Percentiles rank a stretch among this genome's conserved stretches.
phyloP scores from a whole-genome alignment of 2,888 invertebrate species.

The Odontothrips loti region DNA sequence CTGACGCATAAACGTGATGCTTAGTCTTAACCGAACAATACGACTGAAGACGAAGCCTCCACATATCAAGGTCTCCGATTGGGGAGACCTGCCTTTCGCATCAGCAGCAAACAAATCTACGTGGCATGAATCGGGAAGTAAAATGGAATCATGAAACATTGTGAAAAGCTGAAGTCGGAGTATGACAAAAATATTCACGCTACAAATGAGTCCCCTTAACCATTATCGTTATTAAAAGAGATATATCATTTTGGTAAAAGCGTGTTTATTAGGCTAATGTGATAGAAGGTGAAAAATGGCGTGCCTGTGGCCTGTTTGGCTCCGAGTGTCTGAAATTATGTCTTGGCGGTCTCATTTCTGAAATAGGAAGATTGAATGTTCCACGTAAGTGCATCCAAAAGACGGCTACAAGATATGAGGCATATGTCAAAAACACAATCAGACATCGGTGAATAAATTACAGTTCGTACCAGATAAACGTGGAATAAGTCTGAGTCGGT shows the following conservation, averaged over 20 bases:
- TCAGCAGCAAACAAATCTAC: background rate
- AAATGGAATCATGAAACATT: background rate
- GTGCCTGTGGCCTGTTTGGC: slow-evolving; percentile 7
- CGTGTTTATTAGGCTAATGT: slow-evolving; percentile 20
- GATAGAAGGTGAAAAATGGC: slow-evolving; percentile 13
- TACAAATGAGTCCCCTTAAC: slow-evolving; percentile 24
- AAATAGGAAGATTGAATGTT: too few relatives aligned
- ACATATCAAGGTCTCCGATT: background rate
- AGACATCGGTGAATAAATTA: too few relatives aligned
- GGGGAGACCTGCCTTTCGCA: background rate
- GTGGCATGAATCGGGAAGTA: background rate
- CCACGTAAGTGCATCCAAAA: too few relatives aligned
- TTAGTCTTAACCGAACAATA: background rate
- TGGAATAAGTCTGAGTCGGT: too few relatives aligned
- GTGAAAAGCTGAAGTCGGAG: background rate
- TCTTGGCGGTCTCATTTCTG: background rate
- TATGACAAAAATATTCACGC: background rate
- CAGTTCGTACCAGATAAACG: too few relatives aligned
- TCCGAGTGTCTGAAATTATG: background rate
- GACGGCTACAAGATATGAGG: too few relatives aligned
- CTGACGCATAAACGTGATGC: background rate
- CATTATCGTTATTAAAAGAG: slow-evolving; percentile 27
- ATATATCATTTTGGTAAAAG: slow-evolving; percentile 18
- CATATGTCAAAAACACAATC: too few relatives aligned
- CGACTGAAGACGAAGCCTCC: background rate